These are phyloP conservation scores for Lepidonotus clava DNA, from an alignment of 2,888 invertebrate species.

Conservation along the genomic window DNA sequence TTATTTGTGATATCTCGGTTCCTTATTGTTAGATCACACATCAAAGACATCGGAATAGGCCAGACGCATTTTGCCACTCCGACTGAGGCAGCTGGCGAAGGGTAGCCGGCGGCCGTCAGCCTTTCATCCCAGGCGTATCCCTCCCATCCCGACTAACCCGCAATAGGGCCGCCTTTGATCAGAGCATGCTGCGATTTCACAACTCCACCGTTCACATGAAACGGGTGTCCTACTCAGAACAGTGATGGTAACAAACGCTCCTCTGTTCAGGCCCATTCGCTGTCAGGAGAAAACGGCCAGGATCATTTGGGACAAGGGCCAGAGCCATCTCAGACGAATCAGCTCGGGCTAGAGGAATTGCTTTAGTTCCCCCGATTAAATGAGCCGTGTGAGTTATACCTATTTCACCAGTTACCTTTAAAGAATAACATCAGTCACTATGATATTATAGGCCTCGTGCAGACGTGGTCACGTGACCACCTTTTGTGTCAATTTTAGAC, in stretches of 20 bases:
- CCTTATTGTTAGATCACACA: background rate
- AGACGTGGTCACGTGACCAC: too few relatives aligned
- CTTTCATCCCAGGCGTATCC: background rate
- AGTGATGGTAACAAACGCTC: background rate
- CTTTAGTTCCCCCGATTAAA: too few relatives aligned
- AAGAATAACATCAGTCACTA: too few relatives aligned
- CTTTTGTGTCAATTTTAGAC: too few relatives aligned
- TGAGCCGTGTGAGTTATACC: too few relatives aligned
- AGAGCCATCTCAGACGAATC: too few relatives aligned
- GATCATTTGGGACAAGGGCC: too few relatives aligned
- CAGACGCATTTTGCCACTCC: conserved; percentile 1
- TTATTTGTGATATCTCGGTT: background rate
- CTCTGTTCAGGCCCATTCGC: too few relatives aligned
- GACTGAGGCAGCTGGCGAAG: background rate
- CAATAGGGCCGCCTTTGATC: background rate
- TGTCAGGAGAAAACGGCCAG: too few relatives aligned
- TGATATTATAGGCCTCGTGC: too few relatives aligned
- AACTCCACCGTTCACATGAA: background rate
- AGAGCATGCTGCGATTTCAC: conserved; percentile 10
- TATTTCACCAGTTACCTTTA: too few relatives aligned
- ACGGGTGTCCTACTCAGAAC: background rate
- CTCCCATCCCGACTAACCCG: conserved; percentile 5
- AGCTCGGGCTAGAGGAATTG: too few relatives aligned
- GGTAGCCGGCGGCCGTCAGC: background rate
- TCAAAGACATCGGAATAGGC: background rate